Conservation (phyloP, 2,113 vertebrate genomes). For the Brachyhypopomus occidentalis region DNA sequence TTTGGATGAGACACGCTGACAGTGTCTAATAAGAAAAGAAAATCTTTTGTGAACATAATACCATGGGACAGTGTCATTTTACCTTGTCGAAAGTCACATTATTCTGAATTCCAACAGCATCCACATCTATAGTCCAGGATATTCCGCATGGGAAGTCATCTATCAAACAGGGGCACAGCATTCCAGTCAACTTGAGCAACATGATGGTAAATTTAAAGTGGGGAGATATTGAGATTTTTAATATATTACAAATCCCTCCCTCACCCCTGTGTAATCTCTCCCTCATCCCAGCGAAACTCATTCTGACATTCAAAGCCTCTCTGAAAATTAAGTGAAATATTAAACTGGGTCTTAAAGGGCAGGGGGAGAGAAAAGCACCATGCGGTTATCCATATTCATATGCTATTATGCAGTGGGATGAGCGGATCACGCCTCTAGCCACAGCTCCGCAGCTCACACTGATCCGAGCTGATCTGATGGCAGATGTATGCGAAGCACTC, state of each 20-base stretch:
- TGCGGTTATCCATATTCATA: slow-evolving; percentile 52
- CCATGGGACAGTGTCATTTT: neutral
- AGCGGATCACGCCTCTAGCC: slow-evolving; percentile 7
- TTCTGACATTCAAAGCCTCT: slow-evolving; percentile 37
- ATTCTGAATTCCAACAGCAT: slow-evolving; percentile 33
- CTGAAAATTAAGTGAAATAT: slow-evolving; percentile 50
- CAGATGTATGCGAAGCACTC: neutral
- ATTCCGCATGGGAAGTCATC: neutral
- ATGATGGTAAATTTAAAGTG: neutral
- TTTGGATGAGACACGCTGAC: too few relatives aligned
- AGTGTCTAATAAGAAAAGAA: neutral
- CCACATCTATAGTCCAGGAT: neutral
- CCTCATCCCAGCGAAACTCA: neutral
- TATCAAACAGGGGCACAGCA: neutral
- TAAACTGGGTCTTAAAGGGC: slow-evolving; percentile 20
- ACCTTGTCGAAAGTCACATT: neutral
- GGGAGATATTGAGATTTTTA: slow-evolving; percentile 34
- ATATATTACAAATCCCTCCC: neutral
- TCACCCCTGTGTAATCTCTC: neutral
- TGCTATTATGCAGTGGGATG: slow-evolving; percentile 46
- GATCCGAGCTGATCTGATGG: slow-evolving; percentile 20
- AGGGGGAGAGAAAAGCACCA: neutral
- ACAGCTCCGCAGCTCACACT: slow-evolving; percentile 30
- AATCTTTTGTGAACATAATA: neutral
- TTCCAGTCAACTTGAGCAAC: slow-evolving; percentile 21